Percentiles rank a stretch among this genome's conserved stretches.
These are phyloP conservation scores for Bubo scandiacus DNA, from an alignment of 2,113 vertebrate species.

Conservation along the genomic window DNA sequence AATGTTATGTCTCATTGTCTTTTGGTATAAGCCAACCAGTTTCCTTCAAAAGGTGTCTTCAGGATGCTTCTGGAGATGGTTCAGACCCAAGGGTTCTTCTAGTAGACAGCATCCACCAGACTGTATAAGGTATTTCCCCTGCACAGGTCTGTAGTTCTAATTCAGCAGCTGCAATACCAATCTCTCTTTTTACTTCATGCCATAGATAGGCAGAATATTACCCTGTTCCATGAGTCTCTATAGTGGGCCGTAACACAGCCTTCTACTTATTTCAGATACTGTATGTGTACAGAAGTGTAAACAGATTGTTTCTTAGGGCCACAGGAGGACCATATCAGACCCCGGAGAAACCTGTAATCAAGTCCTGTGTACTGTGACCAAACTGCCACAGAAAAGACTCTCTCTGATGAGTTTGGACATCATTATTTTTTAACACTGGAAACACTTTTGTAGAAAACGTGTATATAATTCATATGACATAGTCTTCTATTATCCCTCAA, in stretches of 20 bases:
- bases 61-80: not conserved
- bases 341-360: not conserved
- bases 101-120: not conserved
- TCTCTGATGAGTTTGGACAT: not conserved
- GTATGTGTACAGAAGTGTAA: rapidly evolving
- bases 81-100: not conserved
- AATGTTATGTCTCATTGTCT: not conserved
- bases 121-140: not conserved
- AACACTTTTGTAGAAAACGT: not conserved
- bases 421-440: not conserved
- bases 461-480: not conserved
- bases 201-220: not conserved
- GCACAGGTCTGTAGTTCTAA: not conserved
- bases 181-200: not conserved
- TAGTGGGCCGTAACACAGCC: not conserved
- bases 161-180: not conserved
- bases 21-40: not conserved
- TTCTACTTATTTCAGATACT: not conserved
- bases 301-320: not conserved
- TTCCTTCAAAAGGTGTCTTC: not conserved
- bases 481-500: not conserved
- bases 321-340: not conserved
- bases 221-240: not conserved
- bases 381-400: not conserved
- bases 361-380: not conserved